phyloP scores from a whole-genome alignment of 2,113 vertebrate genomes.

The Atrichornis clamosus region DNA sequence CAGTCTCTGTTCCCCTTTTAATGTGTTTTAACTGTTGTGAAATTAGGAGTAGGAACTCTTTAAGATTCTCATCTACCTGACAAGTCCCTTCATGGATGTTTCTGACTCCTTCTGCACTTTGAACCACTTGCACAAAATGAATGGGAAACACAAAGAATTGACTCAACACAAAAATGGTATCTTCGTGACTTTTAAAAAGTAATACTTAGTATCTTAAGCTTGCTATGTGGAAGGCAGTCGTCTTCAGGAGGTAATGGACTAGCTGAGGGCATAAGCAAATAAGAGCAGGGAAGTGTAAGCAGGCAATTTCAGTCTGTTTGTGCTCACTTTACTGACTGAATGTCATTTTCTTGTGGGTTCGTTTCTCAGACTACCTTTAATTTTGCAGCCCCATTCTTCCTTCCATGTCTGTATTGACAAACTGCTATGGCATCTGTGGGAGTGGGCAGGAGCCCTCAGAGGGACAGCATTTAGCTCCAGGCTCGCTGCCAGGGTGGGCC shows the following conservation, averaged over 20 bases:
- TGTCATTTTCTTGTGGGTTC: background rate
- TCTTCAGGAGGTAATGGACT: background rate
- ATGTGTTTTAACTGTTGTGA: background rate
- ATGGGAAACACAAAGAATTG: background rate
- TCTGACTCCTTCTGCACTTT: background rate
- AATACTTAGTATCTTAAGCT: background rate
- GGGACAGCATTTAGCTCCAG: background rate
- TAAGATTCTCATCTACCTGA: background rate
- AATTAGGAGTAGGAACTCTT: background rate
- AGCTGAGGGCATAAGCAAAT: background rate
- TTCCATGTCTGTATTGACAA: conserved; percentile 17
- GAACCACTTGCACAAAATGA: background rate
- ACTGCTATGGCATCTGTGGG: background rate
- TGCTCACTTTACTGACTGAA: background rate
- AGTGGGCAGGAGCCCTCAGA: background rate
- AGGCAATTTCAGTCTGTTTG: background rate
- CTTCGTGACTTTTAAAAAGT: background rate
- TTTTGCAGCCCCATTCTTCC: conserved; percentile 11
- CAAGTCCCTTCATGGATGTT: background rate
- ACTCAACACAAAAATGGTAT: background rate
- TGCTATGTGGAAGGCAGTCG: background rate
- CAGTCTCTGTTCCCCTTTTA: background rate
- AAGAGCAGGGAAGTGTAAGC: background rate
- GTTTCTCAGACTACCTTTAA: background rate
- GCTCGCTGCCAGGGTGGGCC: background rate